Conservation (phyloP, 2,797 vertebrate species). For the Fringilla coelebs region DNA sequence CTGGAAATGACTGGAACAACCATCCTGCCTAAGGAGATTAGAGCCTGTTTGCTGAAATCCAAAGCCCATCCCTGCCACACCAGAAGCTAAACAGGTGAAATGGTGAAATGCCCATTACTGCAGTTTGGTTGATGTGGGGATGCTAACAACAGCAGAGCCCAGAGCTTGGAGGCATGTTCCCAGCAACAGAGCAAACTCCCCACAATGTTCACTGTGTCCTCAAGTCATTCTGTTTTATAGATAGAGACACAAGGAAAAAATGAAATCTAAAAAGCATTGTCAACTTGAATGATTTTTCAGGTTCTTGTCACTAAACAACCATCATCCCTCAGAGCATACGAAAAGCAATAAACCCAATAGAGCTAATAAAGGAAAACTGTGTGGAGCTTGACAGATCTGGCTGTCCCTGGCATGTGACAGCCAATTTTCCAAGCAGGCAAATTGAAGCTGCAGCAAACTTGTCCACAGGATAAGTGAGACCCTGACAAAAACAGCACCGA, state of each 20-base stretch:
- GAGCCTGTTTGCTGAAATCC: not conserved
- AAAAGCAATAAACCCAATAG: slow-evolving; percentile 61
- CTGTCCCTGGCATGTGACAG: slow-evolving; percentile 66
- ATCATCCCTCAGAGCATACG: slow-evolving; percentile 58
- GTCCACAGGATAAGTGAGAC: slow-evolving; percentile 34
- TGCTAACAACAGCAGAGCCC: not conserved
- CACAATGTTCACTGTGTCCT: not conserved
- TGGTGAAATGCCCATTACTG: not conserved
- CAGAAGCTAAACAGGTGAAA: not conserved
- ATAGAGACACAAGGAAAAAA: slow-evolving; percentile 38
- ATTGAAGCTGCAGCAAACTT: slow-evolving; percentile 28
- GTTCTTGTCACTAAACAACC: slow-evolving; percentile 60
- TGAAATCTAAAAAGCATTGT: slow-evolving; percentile 47
- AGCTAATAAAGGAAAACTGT: slow-evolving; percentile 58
- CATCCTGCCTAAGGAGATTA: fast-evolving
- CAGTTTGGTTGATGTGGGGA: not conserved
- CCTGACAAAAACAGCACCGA: not conserved
- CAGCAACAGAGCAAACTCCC: not conserved
- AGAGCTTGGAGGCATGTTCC: not conserved
- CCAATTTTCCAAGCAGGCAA: slow-evolving; percentile 52
- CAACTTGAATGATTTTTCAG: slow-evolving; percentile 58
- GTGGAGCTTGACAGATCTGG: slow-evolving; percentile 62
- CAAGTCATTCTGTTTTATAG: slow-evolving; percentile 2
- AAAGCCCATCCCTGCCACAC: not conserved
- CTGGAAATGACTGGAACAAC: not conserved